phyloP scores from a whole-genome alignment of 2,113 vertebrate genomes.

The Heptranchias perlo region DNA sequence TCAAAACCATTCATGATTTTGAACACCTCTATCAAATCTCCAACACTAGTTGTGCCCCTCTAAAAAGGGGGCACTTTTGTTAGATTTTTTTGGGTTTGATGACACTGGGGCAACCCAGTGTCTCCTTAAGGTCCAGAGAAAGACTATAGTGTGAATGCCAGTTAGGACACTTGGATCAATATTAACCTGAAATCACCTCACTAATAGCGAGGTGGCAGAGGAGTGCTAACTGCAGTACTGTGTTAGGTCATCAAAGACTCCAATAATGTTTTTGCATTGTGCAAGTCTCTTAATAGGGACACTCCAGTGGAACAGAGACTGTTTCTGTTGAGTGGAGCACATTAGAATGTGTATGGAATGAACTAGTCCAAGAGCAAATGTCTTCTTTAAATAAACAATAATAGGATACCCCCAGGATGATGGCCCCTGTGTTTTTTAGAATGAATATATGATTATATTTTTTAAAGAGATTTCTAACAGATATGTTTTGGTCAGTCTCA shows the following conservation, averaged over 20 bases:
- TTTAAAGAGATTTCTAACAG: background rate
- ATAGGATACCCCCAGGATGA: background rate
- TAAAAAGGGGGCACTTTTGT: too few relatives aligned
- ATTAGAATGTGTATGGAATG: background rate
- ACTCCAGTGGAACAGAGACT: background rate
- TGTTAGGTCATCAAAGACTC: background rate
- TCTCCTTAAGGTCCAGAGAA: too few relatives aligned
- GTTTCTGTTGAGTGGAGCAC: background rate
- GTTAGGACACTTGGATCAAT: background rate
- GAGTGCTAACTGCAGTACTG: background rate
- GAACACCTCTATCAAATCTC: too few relatives aligned
- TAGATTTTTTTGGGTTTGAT: too few relatives aligned
- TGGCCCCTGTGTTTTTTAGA: background rate
- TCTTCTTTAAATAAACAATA: constrained; percentile 1
- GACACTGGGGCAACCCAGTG: too few relatives aligned
- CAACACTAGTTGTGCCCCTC: too few relatives aligned
- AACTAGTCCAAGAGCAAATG: background rate
- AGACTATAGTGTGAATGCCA: background rate
- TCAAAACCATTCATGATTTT: too few relatives aligned
- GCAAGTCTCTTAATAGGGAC: background rate
- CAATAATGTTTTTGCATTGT: background rate
- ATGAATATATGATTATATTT: background rate
- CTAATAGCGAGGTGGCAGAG: background rate
- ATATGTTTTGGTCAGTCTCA: background rate
- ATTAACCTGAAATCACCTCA: background rate